Percentiles rank a stretch among this genome's conserved stretches.
These are phyloP conservation scores for Pecten maximus DNA, from an alignment of 2,888 invertebrate species.

Conservation along the genomic window DNA sequence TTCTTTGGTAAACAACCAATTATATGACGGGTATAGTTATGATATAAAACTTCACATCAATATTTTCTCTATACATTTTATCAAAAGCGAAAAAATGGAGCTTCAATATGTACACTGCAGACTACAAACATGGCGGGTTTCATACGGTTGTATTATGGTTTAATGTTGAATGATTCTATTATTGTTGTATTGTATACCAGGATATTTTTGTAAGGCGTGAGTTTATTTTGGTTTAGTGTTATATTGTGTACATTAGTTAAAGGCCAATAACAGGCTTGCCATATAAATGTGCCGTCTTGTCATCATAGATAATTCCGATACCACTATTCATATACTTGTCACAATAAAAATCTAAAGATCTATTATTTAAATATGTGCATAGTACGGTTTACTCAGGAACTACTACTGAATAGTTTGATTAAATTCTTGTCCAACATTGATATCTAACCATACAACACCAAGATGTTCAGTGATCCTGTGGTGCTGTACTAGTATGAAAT, in stretches of 20 bases:
- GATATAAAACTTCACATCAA: not conserved
- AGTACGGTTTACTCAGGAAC: not conserved
- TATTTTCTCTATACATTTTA: conserved; percentile 10
- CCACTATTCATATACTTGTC: not conserved
- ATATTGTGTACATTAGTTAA: conserved; percentile 16
- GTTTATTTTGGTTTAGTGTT: conserved; percentile 22
- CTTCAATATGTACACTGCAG: not conserved
- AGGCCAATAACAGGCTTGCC: not conserved
- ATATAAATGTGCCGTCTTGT: not conserved
- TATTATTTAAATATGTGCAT: conserved; percentile 27
- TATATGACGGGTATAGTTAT: not conserved
- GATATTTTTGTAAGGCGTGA: not conserved
- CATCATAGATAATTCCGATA: conserved; percentile 6
- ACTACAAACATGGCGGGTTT: not conserved
- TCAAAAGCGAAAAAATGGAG: not conserved
- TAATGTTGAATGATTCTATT: not conserved
- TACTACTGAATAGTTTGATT: not conserved
- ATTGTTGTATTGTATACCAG: not conserved
- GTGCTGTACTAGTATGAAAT: not conserved
- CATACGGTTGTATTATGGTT: not conserved
- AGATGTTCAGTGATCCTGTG: not conserved
- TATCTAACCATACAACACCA: not conserved
- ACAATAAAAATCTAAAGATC: conserved; percentile 11
- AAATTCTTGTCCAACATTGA: conserved; percentile 8
- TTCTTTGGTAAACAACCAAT: not conserved